Base-by-base conservation (phyloP, 2,797 vertebrate genomes). In the Furcifer pardalis region DNA sequence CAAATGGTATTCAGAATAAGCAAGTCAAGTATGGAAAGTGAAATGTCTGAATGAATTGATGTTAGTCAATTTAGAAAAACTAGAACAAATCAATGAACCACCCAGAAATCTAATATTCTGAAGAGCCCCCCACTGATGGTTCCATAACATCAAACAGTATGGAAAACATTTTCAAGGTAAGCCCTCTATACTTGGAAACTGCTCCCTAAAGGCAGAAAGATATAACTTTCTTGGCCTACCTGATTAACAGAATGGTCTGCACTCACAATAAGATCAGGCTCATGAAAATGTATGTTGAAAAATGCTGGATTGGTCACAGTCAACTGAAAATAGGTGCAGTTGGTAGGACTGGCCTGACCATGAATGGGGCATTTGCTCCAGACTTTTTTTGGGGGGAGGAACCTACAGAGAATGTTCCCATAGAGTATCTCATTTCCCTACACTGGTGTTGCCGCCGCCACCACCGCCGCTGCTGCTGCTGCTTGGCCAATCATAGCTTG, bases 1-100 rank as follows among this genome's bases (percentile, higher is more conserved):
- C 84, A 80, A 69, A 62, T 37, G 90, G 84, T 73, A 75, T 87
- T 90, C 79, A 83, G 68, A 91, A 59, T 77, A 88, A 87, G 42
- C 59, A 82, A 75, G 81, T 87, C 79, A 85, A n/a, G 82, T 78
- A 40, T 69, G 84, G 85, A 72, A 82, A 93, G 77, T 66, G 75
- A 90, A 86, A 81, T 69, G 90, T 90, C 78, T 83, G 89, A 92
- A 92, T 87, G 86, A 92, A 88, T 85, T 92, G 46, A 69, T 60
- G 75, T 93, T 49, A 89, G 46, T 88, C 71, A 82, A 81, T 91
- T 92, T 91, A 91, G 90, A 91, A 90, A 90, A 91, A 90, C 92
- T 93, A 90, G 90, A 94, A 94, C 91, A 92, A 93, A 94, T 93
- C 93, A 91, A 93, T 93, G 92, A 92, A 87, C 89, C 93, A 92